phyloP scores from a whole-genome alignment of 2,888 invertebrate species.

The Pachydiplax longipennis region DNA sequence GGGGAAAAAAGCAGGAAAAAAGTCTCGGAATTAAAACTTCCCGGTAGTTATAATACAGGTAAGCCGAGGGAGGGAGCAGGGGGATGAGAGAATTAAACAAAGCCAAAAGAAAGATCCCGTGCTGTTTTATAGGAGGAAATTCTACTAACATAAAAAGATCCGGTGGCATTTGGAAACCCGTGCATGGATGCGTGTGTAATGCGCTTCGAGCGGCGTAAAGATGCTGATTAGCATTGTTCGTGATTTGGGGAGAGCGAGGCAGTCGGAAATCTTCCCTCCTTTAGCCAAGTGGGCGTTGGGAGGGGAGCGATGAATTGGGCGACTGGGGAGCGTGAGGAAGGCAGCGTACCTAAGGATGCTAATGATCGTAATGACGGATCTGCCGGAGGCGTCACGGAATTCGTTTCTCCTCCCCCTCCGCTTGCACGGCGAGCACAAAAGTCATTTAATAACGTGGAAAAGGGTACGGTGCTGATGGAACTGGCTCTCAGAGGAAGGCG shows the following conservation, averaged over 20 bases:
- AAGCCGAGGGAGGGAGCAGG: neutral
- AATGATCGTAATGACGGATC: slow-evolving; percentile 19
- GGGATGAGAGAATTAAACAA: neutral
- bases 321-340: neutral
- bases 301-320: neutral
- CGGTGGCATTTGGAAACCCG: neutral
- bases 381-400: neutral
- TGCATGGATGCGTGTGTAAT: neutral
- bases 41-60: neutral
- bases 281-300: neutral
- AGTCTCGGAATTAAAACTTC: neutral
- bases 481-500: neutral
- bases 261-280: neutral
- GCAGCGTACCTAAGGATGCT: slow-evolving; percentile 1
- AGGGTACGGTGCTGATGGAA: neutral
- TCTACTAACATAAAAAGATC: neutral
- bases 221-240: neutral
- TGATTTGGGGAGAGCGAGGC: neutral
- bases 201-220: neutral
- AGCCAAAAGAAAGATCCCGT: neutral
- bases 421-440: neutral
- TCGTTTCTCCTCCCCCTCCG: neutral
- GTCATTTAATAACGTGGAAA: neutral
- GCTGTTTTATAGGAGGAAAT: neutral
- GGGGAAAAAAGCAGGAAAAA: neutral